Base-by-base conservation (phyloP, 2,888 invertebrate species). In the Ceriagrion tenellum region DNA sequence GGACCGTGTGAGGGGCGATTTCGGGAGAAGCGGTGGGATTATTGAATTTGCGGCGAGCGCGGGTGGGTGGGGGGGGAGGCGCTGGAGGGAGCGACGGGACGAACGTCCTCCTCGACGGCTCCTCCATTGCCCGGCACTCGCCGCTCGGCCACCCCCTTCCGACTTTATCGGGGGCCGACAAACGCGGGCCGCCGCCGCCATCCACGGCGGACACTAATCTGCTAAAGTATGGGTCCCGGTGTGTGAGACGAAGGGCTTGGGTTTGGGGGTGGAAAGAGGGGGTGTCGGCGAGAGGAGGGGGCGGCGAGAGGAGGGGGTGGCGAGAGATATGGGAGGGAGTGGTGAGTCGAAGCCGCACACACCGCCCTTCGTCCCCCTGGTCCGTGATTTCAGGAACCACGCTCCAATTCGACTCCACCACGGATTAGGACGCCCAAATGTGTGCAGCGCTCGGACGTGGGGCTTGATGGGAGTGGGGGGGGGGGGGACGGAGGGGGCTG, bases 141-240 rank as follows among this genome's bases (percentile, higher is more conserved):
- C 55, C 55, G 13, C 55, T 20, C n/a, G 16, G 10, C 40, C 26
- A 3, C 40, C 55, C 55, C 88, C n/a, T 20, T 18, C 55, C 55
- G 55, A 69, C 69, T 93, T 93, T 63, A 93, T 93, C 93, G 93
- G 26, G 47, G 69, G 47, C 93, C 93, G 93, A 93, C 93, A 93
- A 93, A 93, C 93, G 93, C 93, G 4, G 47, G n/a, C 93, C 93
- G 93, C 93, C 93, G n/a, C 93, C 93, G 93, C 93, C 93, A 18
- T n/a, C 93, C 89, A n/a, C 89, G 55, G 2, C 59, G 47, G 93
- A 93, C 93, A 93, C 93, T 93, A 93, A 93, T 93, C 93, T 93
- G 93, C 74, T 93, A 93, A 93, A 93, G 93, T 93, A 93, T 93
- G 93, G 93, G 69, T n/a, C 69, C 63, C 47, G 81, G 4, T 3